A percentile compares a stretch with the other conserved stretches of the same genome.
phyloP scores from a whole-genome alignment of 2,113 vertebrate species.

The Salminus brasiliensis region DNA sequence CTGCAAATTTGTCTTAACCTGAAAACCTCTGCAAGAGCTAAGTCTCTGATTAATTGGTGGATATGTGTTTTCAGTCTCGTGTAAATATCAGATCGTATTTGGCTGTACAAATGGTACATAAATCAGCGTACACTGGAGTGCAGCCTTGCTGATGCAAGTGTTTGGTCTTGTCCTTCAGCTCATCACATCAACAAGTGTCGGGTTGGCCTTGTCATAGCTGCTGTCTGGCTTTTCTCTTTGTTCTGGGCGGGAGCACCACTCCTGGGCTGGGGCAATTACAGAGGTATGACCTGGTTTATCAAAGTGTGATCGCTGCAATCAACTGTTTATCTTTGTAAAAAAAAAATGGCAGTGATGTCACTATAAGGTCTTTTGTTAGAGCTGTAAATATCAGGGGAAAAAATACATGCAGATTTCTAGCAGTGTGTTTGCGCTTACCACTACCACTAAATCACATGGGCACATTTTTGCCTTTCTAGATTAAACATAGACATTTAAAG shows the following conservation, averaged over 20 bases:
- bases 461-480: too few relatives aligned
- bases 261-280: conserved; percentile 63
- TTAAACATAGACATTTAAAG: too few relatives aligned
- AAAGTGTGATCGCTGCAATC: not conserved
- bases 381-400: too few relatives aligned
- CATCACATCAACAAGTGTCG: conserved; percentile 47
- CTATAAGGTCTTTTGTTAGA: too few relatives aligned
- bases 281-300: conserved; percentile 43
- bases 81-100: conserved; percentile 32
- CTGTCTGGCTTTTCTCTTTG: conserved; percentile 55
- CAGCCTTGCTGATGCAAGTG: conserved; percentile 32
- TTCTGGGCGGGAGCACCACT: conserved; percentile 61
- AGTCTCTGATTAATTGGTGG: conserved; percentile 28
- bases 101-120: conserved; percentile 50
- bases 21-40: conserved; percentile 2
- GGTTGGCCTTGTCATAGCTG: conserved; percentile 45
- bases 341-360: too few relatives aligned
- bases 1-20: conserved; percentile 19
- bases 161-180: conserved; percentile 49
- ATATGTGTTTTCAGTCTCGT: conserved; percentile 34
- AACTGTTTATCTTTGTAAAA: not conserved
- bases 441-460: too few relatives aligned
- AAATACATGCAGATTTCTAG: too few relatives aligned
- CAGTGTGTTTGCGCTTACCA: too few relatives aligned
- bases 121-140: conserved; percentile 35